Conservation (phyloP, 2,888 invertebrate genomes). For the Hydriomena furcata region DNA sequence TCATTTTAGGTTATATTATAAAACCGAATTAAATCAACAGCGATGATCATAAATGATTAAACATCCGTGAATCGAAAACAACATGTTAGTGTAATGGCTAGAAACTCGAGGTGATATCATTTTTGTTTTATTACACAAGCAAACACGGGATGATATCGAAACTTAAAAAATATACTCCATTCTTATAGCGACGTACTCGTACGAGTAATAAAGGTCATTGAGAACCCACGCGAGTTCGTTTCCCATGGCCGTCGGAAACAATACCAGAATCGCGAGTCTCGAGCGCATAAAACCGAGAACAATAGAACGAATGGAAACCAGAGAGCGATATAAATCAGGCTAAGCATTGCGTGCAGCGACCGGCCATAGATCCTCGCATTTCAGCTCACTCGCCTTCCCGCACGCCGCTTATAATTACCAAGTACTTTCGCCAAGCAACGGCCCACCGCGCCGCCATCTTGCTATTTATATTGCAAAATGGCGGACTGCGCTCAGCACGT, state of each 20-base stretch:
- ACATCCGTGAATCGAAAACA: too few relatives aligned
- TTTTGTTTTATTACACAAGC: background rate
- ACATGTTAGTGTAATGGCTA: background rate
- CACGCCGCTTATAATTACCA: slow-evolving; percentile 75
- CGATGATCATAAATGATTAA: slow-evolving; percentile 21
- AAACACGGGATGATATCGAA: too few relatives aligned
- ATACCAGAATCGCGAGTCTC: slow-evolving; percentile 67
- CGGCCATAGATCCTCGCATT: slow-evolving; percentile 76
- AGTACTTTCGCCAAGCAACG: slow-evolving; percentile 79
- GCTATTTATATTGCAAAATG: slow-evolving; percentile 81
- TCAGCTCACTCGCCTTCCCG: slow-evolving; percentile 69
- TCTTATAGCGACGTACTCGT: slow-evolving; percentile 39
- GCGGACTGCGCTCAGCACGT: slow-evolving; percentile 69
- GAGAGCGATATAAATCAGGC: slow-evolving; percentile 80
- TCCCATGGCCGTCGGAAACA: slow-evolving; percentile 75
- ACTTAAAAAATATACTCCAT: too few relatives aligned
- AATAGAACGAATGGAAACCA: slow-evolving; percentile 76
- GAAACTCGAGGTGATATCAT: too few relatives aligned
- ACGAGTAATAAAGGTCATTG: slow-evolving; percentile 62
- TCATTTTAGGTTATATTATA: slow-evolving; percentile 25
- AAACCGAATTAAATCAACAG: slow-evolving; percentile 23
- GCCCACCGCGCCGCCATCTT: slow-evolving; percentile 71
- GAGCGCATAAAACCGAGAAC: slow-evolving; percentile 73
- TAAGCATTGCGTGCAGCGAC: slow-evolving; percentile 76
- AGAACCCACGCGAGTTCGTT: slow-evolving; percentile 56